phyloP scores from a whole-genome alignment of 92 coral and sea anemone species.

The Diadumene lineata region DNA sequence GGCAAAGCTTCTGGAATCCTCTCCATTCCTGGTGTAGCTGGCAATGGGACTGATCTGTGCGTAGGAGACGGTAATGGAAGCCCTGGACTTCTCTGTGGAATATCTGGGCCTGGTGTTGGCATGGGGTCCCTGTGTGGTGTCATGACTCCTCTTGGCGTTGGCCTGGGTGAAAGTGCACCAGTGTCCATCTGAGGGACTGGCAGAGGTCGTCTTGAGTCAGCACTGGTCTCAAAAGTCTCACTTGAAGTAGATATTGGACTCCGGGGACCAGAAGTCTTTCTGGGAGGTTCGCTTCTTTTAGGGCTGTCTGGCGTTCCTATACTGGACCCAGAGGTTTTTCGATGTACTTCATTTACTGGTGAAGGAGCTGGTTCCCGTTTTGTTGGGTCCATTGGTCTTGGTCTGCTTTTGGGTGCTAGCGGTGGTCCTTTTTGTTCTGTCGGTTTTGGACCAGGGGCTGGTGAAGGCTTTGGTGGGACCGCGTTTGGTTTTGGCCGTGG shows the following conservation, averaged over 20 bases:
- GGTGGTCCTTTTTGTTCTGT: conserved; percentile 4
- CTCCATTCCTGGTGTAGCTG: neutral
- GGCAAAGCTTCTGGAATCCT: neutral
- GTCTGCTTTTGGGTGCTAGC: neutral
- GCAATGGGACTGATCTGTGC: neutral
- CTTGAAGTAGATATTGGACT: neutral
- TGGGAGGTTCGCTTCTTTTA: neutral
- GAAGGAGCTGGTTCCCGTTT: conserved; percentile 4
- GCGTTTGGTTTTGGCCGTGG: conserved; percentile 3
- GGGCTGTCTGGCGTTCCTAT: conserved; percentile 19
- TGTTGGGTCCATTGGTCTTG: neutral
- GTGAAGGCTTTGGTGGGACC: neutral
- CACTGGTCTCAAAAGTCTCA: neutral
- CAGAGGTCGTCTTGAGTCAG: neutral
- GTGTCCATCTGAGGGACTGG: neutral
- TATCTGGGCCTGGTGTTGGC: neutral
- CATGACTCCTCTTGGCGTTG: neutral
- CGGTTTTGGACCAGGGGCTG: too few species aligned
- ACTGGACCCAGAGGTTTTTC: neutral
- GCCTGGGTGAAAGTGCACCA: neutral
- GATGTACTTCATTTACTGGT: neutral
- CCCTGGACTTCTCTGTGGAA: neutral
- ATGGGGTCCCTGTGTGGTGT: neutral
- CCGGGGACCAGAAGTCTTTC: neutral
- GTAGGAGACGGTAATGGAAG: neutral